These are phyloP conservation scores for Clamator glandarius DNA, from an alignment of 2,797 vertebrate species.

Conservation along the genomic window DNA sequence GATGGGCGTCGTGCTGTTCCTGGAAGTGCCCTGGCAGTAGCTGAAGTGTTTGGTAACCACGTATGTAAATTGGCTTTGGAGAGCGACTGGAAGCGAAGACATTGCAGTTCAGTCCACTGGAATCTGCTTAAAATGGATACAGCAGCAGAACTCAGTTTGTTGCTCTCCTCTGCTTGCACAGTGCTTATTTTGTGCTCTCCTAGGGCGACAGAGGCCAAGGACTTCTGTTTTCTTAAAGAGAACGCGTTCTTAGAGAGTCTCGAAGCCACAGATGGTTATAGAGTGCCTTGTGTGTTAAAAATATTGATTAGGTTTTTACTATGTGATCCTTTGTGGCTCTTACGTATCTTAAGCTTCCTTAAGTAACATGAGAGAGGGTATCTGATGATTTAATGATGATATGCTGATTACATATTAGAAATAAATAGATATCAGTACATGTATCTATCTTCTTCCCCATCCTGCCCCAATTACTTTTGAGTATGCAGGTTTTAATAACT, in stretches of 20 bases:
- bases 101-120: slow-evolving; percentile 28
- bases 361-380: background rate
- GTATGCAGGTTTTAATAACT: background rate
- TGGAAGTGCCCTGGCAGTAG: slow-evolving; percentile 8
- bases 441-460: too few species aligned
- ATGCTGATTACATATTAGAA: too few species aligned
- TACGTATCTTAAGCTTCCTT: background rate
- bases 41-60: background rate
- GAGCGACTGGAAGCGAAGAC: background rate
- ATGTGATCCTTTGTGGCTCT: background rate
- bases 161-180: background rate
- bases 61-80: slow-evolving; percentile 27
- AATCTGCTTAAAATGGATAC: slow-evolving; percentile 55
- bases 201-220: background rate
- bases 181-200: background rate
- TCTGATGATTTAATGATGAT: too few species aligned
- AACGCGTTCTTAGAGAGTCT: slow-evolving; percentile 3
- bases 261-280: slow-evolving; percentile 24
- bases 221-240: background rate
- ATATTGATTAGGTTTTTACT: background rate
- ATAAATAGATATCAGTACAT: too few species aligned
- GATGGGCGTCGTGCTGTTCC: background rate
- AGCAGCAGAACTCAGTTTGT: background rate
- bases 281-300: background rate
- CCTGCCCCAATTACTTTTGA: too few species aligned